Evolutionary conservation across 2,797 vertebrate genomes (phyloP), one percentile per base, ranked within the genome.

Genomic region (Rhinoraja longicauda): DNA sequence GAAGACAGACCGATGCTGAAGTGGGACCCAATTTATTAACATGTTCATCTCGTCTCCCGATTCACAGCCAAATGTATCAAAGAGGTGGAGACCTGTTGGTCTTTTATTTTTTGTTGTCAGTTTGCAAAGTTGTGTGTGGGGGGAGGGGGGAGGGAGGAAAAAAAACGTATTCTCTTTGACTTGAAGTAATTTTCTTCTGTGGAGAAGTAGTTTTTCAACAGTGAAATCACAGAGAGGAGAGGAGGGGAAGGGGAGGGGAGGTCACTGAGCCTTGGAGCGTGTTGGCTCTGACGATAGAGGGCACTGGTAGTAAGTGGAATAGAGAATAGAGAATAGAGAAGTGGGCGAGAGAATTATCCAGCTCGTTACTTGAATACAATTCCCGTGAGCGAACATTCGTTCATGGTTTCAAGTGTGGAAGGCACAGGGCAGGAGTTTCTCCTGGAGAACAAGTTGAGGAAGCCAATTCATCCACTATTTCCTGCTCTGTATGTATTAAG

Each of bases 401-500:
- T 95, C 93, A 67, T 84, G 95, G 94, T 95, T 94, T 1, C 93
- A 94, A 94, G 94, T 95, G 93, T 95, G 94, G 93, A 93, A 96
- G 95, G 96, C 94, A 95, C 70, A 93, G 95, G 94, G 95, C 94
- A 94, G 95, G 94, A 95, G 93, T 95, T 94, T 95, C 94, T 95
- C 95, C 94, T 94, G 94, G 94, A 93, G 64, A 96, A 94, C 94
- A 93, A 95, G 95, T 95, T 24, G 93, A 95, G 91, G 93, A 86
- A 93, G 93, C 96, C 96, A 94, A 95, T 96, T 95, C 36, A 53
- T 92, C 70, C 90, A 73, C 53, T 73, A 95, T 94, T 95, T 94
- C 94, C 95, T 95, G 94, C 93, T 95, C 95, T 95, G 94, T 96
- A 95, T 95, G 94, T 96, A 95, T 96, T 95, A 94, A 94, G 94